Base-by-base conservation (phyloP, 1,140 invertebrate genomes). In the Drosophila pallidifrons region DNA sequence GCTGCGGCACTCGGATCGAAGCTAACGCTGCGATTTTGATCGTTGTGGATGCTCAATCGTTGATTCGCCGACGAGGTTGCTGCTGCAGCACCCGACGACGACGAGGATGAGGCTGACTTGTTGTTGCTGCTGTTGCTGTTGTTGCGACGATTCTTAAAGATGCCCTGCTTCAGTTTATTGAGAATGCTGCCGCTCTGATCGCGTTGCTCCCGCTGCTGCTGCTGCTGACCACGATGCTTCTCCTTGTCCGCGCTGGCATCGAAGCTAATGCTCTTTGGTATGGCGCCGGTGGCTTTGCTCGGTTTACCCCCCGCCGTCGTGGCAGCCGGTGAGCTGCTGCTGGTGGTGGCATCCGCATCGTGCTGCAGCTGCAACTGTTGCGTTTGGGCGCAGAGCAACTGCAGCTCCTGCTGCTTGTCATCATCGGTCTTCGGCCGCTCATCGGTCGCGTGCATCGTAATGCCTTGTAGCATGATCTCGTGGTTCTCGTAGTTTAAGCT, bases 191-290 rank as follows among this genome's bases (percentile, higher is more conserved):
- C 86, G 16, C 81, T 64, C 5, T 86, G 81, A 15, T 54, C 93
- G 55, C 74, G 95, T 94, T 80, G 95, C 95, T 70, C 66, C 1
- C 35, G 35, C 8, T 38, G 52, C 45, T 46, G 64, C 35, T 8
- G 35, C 8, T 38, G 52, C 46, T 46, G 64, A 3, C 38, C 60
- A 1, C 70, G 75, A 47, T 79, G 76, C 51, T 85, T 79, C 25
- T 86, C 76, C 74, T 97, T 96, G 83, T 98, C 96, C 1, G 97
- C 97, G 3, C 96, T 97, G 92, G 97, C 97, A 93, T 98, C 97
- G 87, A 98, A 98, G 86, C 96, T 98, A 75, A 98, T 98, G 80
- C 97, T 98, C 93, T 98, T 98, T 5, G 97, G 97, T 89, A 98
- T 98, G 1, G 97, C 96, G 5, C 97, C 97, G 0, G 96, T 97